Base-by-base conservation (phyloP, 2,888 invertebrate species). In the Zaprionus obscuricornis region DNA sequence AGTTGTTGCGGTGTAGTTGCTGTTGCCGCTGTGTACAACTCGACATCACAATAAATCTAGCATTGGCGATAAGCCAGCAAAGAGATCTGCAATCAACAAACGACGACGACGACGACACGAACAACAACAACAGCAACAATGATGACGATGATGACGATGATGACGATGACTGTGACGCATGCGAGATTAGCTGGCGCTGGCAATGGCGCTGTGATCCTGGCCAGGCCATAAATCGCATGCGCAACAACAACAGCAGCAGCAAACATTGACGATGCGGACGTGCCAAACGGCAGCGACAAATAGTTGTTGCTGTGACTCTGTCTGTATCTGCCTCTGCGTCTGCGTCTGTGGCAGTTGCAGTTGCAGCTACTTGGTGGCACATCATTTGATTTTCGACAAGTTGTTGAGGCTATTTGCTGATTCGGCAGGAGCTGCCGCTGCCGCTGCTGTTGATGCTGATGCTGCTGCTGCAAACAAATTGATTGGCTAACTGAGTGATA, bases 311-410 rank as follows among this genome's bases (percentile, higher is more conserved):
- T 73, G 4, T 22, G 22, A 7, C 22, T 22, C 10, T 33, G n/a
- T 33, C 13, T 33, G n/a, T n/a, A 4, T 33, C 14, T 40, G 66
- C 11, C 5, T 47, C 33, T 22, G 66, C 10, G 11, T 16, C 16
- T 49, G 17, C n/a, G 18, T 33, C 33, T 50, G 42, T 37, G 20
- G 31, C 31, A 50, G 70, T 33, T 17, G 40, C 6, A 29, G 46
- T 4, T 27, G 34, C 6, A 20, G 51, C 33, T 42, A 50, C 18
- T 18, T 82, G 79, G 84, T 85, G 78, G 78, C 85, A 85, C 83
- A 78, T 78, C 85, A 85, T 78, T 78, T 85, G 85, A 78, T 78
- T 78, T 78, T 78, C 83, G 77, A 78, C 77, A 78, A 78, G 85
- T 78, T 78, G 77, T 85, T 78, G 77, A 74, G 77, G 85, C 72